Conservation (phyloP, 2,113 vertebrate genomes). For the Agapornis roseicollis region DNA sequence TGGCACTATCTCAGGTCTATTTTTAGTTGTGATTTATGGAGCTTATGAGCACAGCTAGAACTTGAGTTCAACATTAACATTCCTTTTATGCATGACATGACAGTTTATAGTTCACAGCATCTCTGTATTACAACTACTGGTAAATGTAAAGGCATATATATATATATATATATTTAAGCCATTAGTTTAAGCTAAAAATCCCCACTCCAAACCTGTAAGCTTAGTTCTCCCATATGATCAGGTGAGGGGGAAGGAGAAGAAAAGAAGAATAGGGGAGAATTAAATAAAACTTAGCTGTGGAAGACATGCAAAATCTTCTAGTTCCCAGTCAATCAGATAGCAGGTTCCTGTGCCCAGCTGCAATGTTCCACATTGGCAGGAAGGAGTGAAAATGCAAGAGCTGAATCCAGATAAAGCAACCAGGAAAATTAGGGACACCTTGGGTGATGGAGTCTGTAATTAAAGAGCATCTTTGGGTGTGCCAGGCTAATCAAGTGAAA, state of each 20-base stretch:
- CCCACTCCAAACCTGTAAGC: background rate
- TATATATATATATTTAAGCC: background rate
- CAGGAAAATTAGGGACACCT: background rate
- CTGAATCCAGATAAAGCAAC: background rate
- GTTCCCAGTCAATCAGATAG: background rate
- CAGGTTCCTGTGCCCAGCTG: background rate
- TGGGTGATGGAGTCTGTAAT: background rate
- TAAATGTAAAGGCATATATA: background rate
- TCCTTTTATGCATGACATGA: background rate
- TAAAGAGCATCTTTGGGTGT: background rate
- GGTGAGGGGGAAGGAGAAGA: background rate
- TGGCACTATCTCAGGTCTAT: background rate
- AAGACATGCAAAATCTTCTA: background rate
- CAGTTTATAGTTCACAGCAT: slow-evolving; percentile 21
- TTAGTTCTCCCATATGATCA: background rate
- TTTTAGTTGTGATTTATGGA: slow-evolving; percentile 36
- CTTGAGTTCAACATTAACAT: slow-evolving; percentile 2
- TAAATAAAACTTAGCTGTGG: background rate
- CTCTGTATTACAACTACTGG: background rate
- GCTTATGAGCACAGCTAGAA: slow-evolving; percentile 27
- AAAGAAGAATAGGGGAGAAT: background rate
- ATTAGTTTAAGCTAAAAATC: background rate
- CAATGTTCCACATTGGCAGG: background rate
- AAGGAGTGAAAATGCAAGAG: background rate
- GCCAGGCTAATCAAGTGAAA: background rate